A percentile compares a stretch with the other conserved stretches of the same genome.
Evolutionary conservation across 2,113 vertebrate species (phyloP).

Genomic region (Alectura lathami): DNA sequence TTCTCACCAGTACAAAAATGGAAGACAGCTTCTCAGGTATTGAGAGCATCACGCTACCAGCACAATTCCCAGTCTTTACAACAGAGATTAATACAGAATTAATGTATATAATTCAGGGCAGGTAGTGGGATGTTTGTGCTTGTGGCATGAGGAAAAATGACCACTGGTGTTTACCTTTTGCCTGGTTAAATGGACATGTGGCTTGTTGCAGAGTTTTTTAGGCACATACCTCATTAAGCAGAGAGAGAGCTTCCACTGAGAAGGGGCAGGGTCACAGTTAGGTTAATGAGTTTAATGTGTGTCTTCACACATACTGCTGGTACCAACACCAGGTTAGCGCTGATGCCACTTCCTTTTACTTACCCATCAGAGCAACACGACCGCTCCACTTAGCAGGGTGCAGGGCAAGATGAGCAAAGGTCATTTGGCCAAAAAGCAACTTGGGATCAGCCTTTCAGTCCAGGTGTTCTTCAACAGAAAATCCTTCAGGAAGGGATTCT

Average conservation of each 20-base stretch:
- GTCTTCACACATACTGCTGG: background rate
- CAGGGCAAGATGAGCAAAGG: background rate
- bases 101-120: background rate
- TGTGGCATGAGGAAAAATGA: background rate
- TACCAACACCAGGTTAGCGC: background rate
- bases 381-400: accelerated
- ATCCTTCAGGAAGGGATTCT: background rate
- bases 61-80: background rate
- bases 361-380: background rate
- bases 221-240: background rate
- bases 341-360: background rate
- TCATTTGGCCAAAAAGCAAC: background rate
- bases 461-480: background rate
- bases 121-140: background rate
- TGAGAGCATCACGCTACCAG: background rate
- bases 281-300: background rate
- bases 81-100: background rate
- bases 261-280: background rate
- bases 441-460: background rate
- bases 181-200: background rate
- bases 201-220: background rate
- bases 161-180: background rate
- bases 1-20: background rate
- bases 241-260: background rate
- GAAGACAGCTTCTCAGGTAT: background rate